These are phyloP conservation scores for Conger conger DNA, from an alignment of 2,113 vertebrate species.

Conservation along the genomic window DNA sequence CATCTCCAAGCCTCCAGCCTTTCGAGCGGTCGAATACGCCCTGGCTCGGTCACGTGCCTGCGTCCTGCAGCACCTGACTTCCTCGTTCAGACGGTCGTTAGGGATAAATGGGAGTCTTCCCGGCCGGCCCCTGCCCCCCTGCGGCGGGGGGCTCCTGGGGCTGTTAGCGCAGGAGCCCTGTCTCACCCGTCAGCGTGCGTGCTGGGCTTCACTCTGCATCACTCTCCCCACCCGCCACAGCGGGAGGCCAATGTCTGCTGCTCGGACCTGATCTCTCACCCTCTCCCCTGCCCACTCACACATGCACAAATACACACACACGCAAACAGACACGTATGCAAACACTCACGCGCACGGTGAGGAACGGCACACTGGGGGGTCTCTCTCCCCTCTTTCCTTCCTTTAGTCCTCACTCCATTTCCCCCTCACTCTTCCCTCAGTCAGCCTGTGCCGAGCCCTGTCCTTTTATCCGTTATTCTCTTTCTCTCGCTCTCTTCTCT, in stretches of 20 bases:
- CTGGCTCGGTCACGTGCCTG: not conserved
- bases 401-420: not conserved
- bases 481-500: not conserved
- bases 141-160: not conserved
- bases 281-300: not conserved
- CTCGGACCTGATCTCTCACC: not conserved
- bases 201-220: not conserved
- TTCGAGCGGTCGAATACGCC: not conserved
- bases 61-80: not conserved
- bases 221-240: not conserved
- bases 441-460: not conserved
- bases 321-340: not conserved
- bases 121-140: not conserved
- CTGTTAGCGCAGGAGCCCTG: not conserved
- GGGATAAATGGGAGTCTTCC: not conserved
- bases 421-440: not conserved
- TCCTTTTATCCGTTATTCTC: not conserved
- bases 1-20: not conserved
- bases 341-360: not conserved
- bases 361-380: not conserved
- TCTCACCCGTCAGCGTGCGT: not conserved
- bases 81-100: slow-evolving; percentile 1
- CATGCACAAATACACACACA: not conserved
- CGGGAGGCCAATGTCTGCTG: not conserved
- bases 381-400: not conserved